Conservation (phyloP, 2,888 invertebrate genomes). For the Aphrophora alni region DNA sequence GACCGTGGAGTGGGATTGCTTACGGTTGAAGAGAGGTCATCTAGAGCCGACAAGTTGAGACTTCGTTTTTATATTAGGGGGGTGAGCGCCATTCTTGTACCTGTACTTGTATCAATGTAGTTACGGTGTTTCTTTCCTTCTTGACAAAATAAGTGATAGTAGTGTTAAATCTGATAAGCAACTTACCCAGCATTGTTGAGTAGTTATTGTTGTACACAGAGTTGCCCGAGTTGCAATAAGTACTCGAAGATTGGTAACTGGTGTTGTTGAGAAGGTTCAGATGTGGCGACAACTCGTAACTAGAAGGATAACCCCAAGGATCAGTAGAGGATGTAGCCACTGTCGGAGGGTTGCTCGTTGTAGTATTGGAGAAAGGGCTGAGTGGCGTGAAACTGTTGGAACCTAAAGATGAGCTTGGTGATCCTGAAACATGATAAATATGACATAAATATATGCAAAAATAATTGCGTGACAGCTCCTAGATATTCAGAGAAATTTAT, state of each 20-base stretch:
- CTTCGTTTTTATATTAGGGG: no score
- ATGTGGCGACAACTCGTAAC: constrained; percentile 62
- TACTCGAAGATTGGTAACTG: constrained; percentile 63
- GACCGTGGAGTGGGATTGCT: no score
- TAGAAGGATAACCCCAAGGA: constrained; percentile 60
- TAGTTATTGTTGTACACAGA: constrained; percentile 56
- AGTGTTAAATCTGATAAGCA: no score
- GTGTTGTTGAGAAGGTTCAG: constrained; percentile 69
- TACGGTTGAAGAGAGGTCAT: no score
- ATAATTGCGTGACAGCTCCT: no score
- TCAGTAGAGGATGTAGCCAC: constrained; percentile 69
- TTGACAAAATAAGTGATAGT: no score
- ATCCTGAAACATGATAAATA: constrained; percentile 42
- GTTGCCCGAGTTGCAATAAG: constrained; percentile 56
- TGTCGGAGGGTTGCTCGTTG: constrained; percentile 57
- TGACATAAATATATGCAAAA: no score
- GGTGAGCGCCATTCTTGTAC: no score
- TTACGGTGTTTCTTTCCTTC: no score
- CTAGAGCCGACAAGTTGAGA: no score
- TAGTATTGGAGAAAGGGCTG: constrained; percentile 43
- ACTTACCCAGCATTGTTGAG: constrained; percentile 44
- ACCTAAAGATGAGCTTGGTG: constrained; percentile 43
- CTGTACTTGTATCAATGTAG: no score
- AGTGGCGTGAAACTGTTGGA: constrained; percentile 42
- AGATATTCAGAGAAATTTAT: no score